These are phyloP conservation scores for Taenioides sp. DNA, from an alignment of 2,797 vertebrate genomes.

Conservation along the genomic window DNA sequence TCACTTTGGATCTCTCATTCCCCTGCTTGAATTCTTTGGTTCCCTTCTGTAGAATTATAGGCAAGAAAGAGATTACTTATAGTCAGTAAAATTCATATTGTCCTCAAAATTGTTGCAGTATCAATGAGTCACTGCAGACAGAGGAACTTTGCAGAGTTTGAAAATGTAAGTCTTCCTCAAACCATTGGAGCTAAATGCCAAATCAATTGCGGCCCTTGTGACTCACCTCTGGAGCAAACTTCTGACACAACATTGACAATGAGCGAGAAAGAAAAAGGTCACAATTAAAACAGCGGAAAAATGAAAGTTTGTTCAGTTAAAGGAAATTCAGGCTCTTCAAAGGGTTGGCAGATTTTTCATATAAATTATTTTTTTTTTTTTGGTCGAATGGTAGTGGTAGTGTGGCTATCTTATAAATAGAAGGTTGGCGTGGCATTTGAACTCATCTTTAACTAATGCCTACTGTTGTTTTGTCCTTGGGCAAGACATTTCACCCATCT, in stretches of 20 bases:
- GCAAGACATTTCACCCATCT: neutral
- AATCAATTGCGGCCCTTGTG: neutral
- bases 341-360: neutral
- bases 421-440: neutral
- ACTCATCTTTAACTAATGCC: neutral
- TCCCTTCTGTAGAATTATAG: too few species aligned
- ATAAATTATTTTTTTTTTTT: neutral
- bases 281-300: neutral
- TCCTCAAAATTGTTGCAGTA: too few species aligned
- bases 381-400: neutral
- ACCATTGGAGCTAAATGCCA: constrained; percentile 7
- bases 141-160: neutral
- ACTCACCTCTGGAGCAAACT: constrained; percentile 4
- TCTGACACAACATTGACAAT: constrained; percentile 6
- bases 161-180: neutral
- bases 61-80: neutral
- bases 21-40: too few species aligned
- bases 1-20: too few species aligned
- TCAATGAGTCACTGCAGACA: neutral
- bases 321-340: neutral
- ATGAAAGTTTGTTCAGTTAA: neutral
- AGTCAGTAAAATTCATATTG: neutral
- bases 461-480: neutral
- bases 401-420: neutral
- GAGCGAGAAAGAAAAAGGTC: neutral